Evolutionary conservation across 2,113 vertebrate species (phyloP).

Genomic region (Hippocampus barbouri): DNA sequence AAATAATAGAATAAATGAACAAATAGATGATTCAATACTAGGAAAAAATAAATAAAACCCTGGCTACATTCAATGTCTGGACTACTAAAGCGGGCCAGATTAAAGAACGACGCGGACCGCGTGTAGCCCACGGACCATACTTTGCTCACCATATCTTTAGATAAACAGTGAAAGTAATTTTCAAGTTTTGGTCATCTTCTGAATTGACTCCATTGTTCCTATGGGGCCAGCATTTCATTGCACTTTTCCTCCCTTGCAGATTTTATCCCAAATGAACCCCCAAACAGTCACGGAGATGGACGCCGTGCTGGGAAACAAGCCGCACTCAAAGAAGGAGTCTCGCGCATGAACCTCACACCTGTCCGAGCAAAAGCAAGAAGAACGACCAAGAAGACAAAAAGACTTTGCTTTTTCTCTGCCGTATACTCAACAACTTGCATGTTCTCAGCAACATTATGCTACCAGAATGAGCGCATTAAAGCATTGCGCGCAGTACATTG

Average conservation of each 20-base stretch:
- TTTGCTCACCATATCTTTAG: background rate
- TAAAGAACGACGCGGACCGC: no score
- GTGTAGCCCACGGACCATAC: background rate
- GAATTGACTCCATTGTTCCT: background rate
- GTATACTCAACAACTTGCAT: conserved; percentile 73
- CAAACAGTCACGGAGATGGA: conserved; percentile 82
- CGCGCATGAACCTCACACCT: conserved; percentile 63
- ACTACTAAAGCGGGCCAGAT: no score
- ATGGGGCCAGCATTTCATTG: background rate
- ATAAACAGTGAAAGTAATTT: background rate
- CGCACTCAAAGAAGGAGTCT: conserved; percentile 79
- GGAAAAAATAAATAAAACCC: no score
- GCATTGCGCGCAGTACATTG: conserved; percentile 62
- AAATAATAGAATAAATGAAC: no score
- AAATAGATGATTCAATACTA: no score
- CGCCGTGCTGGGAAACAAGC: conserved; percentile 82
- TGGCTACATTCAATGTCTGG: no score
- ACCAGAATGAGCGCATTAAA: conserved; percentile 64
- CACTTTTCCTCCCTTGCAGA: conserved; percentile 55
- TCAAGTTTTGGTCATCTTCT: background rate
- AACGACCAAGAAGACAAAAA: conserved; percentile 38
- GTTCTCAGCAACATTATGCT: conserved; percentile 72
- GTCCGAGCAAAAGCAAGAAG: conserved; percentile 10
- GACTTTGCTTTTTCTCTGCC: conserved; percentile 61
- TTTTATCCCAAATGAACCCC: conserved; percentile 83